Evolutionary conservation across 2,113 vertebrate genomes (phyloP).

Genomic region (Gymnocephalus cernua): DNA sequence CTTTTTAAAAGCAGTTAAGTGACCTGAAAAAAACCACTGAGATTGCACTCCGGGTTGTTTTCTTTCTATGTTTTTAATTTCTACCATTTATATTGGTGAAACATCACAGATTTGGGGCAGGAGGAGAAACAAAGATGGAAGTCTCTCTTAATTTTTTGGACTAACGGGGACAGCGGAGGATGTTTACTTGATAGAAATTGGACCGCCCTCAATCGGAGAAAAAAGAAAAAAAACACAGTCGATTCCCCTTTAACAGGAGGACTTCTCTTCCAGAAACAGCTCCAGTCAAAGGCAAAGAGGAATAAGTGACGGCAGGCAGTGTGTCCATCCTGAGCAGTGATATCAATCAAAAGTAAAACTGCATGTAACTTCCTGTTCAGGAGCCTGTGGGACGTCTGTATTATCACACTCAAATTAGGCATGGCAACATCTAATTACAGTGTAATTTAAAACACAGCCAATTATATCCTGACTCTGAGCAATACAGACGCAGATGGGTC

Average conservation of each 20-base stretch:
- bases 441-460: constrained; percentile 61
- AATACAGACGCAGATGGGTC: constrained; percentile 37
- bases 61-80: constrained; percentile 51
- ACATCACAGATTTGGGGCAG: constrained; percentile 33
- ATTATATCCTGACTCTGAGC: constrained; percentile 67
- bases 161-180: constrained; percentile 16
- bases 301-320: neutral
- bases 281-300: constrained; percentile 32
- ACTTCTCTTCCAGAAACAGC: constrained; percentile 3
- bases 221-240: neutral
- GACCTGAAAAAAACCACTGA: constrained; percentile 53
- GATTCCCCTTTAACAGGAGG: constrained; percentile 6
- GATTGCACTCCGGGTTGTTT: constrained; percentile 42
- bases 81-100: neutral
- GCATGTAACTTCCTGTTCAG: constrained; percentile 22
- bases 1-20: constrained; percentile 43
- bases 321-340: neutral
- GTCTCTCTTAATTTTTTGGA: constrained; percentile 13
- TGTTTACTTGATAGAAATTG: constrained; percentile 44
- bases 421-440: constrained; percentile 66
- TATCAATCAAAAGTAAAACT: constrained; percentile 20
- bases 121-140: neutral
- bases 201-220: neutral
- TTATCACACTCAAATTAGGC: constrained; percentile 57
- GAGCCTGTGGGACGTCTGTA: constrained; percentile 33